Evolutionary conservation across 1,140 invertebrate species (phyloP).

Genomic region (Brachionus sp.): DNA sequence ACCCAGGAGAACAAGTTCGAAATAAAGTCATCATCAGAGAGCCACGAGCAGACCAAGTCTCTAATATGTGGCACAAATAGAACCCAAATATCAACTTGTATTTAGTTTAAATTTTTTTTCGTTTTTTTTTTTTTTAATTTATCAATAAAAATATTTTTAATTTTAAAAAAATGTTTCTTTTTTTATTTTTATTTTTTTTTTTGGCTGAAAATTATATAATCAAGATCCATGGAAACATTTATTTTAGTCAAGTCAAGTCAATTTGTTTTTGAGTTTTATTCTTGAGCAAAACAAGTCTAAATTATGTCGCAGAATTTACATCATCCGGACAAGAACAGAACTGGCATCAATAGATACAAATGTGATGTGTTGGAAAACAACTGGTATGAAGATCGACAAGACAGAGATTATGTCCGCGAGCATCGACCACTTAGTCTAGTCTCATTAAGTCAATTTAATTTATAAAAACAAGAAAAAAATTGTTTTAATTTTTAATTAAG

Average conservation of each 20-base stretch:
- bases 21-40: slow-evolving; percentile 30
- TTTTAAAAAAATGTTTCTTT: not conserved
- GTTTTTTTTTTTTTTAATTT: not conserved
- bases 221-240: slow-evolving; percentile 3
- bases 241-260: not conserved
- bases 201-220: not conserved
- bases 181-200: not conserved
- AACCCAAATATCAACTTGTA: slow-evolving; percentile 9
- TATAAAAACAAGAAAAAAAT: not conserved
- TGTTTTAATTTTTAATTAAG: not conserved
- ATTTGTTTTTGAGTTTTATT: not conserved
- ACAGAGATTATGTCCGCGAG: not conserved
- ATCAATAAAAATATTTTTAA: not conserved
- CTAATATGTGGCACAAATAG: not conserved
- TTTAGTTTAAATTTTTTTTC: not conserved
- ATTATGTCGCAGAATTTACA: slow-evolving; percentile 23
- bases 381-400: not conserved
- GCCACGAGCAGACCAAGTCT: not conserved
- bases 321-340: not conserved
- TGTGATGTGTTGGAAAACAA: slow-evolving; percentile 10
- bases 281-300: not conserved
- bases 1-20: not conserved
- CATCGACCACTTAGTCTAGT: not conserved
- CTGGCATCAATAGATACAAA: slow-evolving; percentile 14
- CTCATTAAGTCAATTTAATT: not conserved